Percentiles rank a stretch among this genome's conserved stretches.
These are phyloP conservation scores for Eupithecia vulgata DNA, from an alignment of 2,888 invertebrate genomes.

Conservation along the genomic window DNA sequence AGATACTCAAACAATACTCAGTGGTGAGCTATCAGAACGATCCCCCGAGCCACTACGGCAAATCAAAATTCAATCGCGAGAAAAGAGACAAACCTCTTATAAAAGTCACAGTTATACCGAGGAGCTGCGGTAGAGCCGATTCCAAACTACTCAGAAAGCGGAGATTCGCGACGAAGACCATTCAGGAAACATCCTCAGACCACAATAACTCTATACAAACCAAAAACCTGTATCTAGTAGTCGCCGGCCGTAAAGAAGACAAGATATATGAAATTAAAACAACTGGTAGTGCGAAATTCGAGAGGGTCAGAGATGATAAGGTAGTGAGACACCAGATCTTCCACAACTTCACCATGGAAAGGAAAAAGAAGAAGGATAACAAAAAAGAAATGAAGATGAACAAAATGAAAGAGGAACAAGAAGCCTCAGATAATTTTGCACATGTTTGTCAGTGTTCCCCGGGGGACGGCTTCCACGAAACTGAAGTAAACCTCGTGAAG, in stretches of 20 bases:
- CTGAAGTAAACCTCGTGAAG: slow-evolving; percentile 13
- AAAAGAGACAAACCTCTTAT: slow-evolving; percentile 56
- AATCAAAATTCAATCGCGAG: not conserved
- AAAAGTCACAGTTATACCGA: slow-evolving; percentile 65
- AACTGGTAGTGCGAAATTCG: slow-evolving; percentile 59
- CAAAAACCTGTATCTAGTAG: slow-evolving; percentile 58
- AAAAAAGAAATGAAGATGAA: slow-evolving; percentile 31
- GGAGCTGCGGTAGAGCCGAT: slow-evolving; percentile 49
- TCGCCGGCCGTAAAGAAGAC: slow-evolving; percentile 56
- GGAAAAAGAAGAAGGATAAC: slow-evolving; percentile 46
- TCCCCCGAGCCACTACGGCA: not conserved
- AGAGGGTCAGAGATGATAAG: slow-evolving; percentile 54
- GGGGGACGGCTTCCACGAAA: not conserved
- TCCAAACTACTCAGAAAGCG: slow-evolving; percentile 41
- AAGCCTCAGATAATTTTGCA: not conserved
- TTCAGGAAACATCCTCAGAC: slow-evolving; percentile 58
- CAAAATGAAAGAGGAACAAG: not conserved
- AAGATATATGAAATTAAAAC: slow-evolving; percentile 65
- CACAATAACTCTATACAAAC: slow-evolving; percentile 58
- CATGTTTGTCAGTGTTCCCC: slow-evolving; percentile 20
- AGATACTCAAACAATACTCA: slow-evolving; percentile 55
- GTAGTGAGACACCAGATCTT: slow-evolving; percentile 52
- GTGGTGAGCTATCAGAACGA: slow-evolving; percentile 43
- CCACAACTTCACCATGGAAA: slow-evolving; percentile 65
- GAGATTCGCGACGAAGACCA: slow-evolving; percentile 46